Base-by-base conservation (phyloP, 2,797 vertebrate genomes). In the Naso thynnoides region DNA sequence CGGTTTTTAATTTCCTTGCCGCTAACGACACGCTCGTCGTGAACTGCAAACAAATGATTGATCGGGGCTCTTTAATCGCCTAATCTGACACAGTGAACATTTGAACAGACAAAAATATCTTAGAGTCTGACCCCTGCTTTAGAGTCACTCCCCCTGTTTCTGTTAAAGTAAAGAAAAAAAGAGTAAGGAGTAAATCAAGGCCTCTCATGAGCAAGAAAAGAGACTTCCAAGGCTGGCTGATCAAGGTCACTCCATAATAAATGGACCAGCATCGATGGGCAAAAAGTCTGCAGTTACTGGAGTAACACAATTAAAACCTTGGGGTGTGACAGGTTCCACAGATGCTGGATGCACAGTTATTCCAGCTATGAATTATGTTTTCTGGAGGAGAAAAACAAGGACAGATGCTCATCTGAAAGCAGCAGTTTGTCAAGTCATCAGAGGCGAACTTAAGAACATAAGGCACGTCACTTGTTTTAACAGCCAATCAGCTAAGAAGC, bases 241-340 rank as follows among this genome's bases (percentile, higher is more conserved):
- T 6, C 16, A 13, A 45, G 26, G 41, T 24, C 16, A 31, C 31
- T 23, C 36, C 29, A 27, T 21, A 66, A 1, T 27, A n/a, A 56
- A 57, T 42, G 24, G 19, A 49, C 16, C 66, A 16, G 38, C 26
- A 9, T 8, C 23, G 26, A 23, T 18, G 33, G 16, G n/a, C 6
- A 52, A 60, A 36, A 27, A 33, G n/a, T 26, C 50, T 55, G 18
- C 29, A 38, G 33, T 2, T 48, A 31, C 36, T 48, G 24, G 24
- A 23, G 41, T 65, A 5, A 45, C 29, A 29, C 33, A 15, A 59
- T 23, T 42, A 27, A 55, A 65, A 61, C 42, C 64, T 44, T 50
- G 11, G 26, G 18, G 29, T 38, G 63, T 57, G 63, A 50, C 41
- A 45, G 39, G 19, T 36, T 64, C 55, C 2, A 0, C 39, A 73